Evolutionary conservation across 1,140 invertebrate genomes (phyloP).

Genomic region (Physella acuta): DNA sequence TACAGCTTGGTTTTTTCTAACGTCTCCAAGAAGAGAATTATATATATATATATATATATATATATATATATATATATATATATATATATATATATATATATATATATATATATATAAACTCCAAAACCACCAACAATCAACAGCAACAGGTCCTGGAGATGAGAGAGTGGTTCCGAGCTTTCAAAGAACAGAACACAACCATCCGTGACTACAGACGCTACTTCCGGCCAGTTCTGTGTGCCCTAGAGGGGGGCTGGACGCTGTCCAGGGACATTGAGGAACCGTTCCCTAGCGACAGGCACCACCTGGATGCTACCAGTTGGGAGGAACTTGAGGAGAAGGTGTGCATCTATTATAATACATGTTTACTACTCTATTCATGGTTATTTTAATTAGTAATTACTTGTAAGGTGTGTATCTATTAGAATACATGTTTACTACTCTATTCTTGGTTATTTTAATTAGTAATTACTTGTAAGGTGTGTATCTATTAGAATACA

Average conservation of each 20-base stretch:
- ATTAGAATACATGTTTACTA: too few species aligned
- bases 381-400: too few species aligned
- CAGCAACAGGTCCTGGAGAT: slow-evolving; percentile 44
- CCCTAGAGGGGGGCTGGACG: slow-evolving; percentile 50
- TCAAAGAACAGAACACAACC: slow-evolving; percentile 33
- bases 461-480: too few species aligned
- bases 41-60: too few species aligned
- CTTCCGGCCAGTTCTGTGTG: slow-evolving; percentile 49
- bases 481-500: too few species aligned
- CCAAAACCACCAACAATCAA: not conserved
- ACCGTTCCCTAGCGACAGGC: slow-evolving; percentile 39
- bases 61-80: too few species aligned
- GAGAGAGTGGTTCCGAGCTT: slow-evolving; percentile 47
- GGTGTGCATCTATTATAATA: slow-evolving; percentile 26
- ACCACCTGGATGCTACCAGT: slow-evolving; percentile 36
- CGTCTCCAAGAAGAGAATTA: too few species aligned
- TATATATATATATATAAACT: not conserved
- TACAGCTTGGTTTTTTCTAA: too few species aligned
- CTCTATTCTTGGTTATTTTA: too few species aligned
- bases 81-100: too few species aligned
- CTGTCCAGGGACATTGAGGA: slow-evolving; percentile 33
- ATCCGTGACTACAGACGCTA: slow-evolving; percentile 41
- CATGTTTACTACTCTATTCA: too few species aligned
- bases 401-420: too few species aligned
- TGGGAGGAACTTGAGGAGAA: slow-evolving; percentile 41